These are phyloP conservation scores for Cetonia aurata DNA, from an alignment of 2,888 invertebrate species.

Conservation along the genomic window DNA sequence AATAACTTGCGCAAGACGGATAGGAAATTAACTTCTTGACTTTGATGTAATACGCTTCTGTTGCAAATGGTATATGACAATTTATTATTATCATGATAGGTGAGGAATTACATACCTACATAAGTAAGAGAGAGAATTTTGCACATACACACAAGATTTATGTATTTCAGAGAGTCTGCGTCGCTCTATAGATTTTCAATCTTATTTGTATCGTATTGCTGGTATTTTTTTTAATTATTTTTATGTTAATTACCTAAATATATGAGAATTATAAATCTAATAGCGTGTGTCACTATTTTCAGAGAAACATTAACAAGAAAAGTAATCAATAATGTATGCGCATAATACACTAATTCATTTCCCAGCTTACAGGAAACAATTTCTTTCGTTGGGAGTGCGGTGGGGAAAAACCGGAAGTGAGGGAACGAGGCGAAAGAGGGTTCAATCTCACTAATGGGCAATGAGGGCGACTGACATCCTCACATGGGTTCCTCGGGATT, in stretches of 20 bases:
- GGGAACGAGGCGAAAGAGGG: slow-evolving; percentile 62
- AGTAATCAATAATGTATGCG: slow-evolving; percentile 66
- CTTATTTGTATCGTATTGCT: neutral
- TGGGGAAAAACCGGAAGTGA: slow-evolving; percentile 69
- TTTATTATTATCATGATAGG: slow-evolving; percentile 31
- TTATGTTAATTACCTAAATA: too few species aligned
- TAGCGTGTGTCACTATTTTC: neutral
- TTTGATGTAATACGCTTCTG: slow-evolving; percentile 61
- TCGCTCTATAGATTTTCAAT: neutral
- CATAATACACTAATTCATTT: slow-evolving; percentile 67
- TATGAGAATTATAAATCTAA: neutral
- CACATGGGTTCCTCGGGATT: slow-evolving; percentile 64
- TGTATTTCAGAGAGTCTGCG: neutral
- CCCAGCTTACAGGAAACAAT: slow-evolving; percentile 65
- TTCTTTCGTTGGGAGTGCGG: slow-evolving; percentile 63
- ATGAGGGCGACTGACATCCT: slow-evolving; percentile 65
- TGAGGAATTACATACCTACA: too few species aligned
- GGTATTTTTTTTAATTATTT: too few species aligned
- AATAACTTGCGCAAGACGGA: slow-evolving; percentile 63
- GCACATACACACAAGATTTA: neutral
- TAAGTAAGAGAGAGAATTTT: slow-evolving; percentile 2
- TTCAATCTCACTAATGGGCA: slow-evolving; percentile 54
- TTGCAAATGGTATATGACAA: slow-evolving; percentile 41
- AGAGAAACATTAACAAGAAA: slow-evolving; percentile 64
- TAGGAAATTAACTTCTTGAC: slow-evolving; percentile 65